phyloP scores from a whole-genome alignment of 1,140 invertebrate species.

The Homarus americanus region DNA sequence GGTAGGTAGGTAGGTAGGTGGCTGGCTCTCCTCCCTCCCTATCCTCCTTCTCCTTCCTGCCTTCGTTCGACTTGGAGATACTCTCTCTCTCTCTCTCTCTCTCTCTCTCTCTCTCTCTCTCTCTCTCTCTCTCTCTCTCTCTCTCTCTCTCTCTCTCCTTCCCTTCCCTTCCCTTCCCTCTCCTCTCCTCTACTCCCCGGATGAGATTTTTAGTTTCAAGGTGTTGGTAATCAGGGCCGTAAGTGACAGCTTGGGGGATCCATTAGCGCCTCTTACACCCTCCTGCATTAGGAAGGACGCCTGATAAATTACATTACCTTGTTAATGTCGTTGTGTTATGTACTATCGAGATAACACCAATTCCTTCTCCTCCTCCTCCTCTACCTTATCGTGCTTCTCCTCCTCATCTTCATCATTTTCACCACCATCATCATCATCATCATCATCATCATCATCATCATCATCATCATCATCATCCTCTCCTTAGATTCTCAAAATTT shows the following conservation, averaged over 20 bases:
- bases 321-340: too few relatives aligned
- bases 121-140: constrained; percentile 33
- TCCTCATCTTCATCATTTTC: too few relatives aligned
- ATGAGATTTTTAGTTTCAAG: not conserved
- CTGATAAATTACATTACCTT: not conserved
- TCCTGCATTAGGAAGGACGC: not conserved
- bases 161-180: not conserved
- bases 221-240: not conserved
- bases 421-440: too few relatives aligned
- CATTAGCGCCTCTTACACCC: not conserved
- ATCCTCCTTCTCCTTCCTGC: too few relatives aligned
- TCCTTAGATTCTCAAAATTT: too few relatives aligned
- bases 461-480: too few relatives aligned
- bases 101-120: constrained; percentile 27
- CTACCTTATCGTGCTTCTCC: too few relatives aligned
- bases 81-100: constrained; percentile 19
- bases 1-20: too few relatives aligned
- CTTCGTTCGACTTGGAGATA: not conserved
- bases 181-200: not conserved
- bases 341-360: too few relatives aligned
- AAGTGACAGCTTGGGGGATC: not conserved
- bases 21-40: too few relatives aligned
- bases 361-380: too few relatives aligned
- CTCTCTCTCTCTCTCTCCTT: constrained; percentile 24
- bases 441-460: too few relatives aligned